These are phyloP conservation scores for Rachycentron canadum DNA, from an alignment of 2,797 vertebrate species.

Conservation along the genomic window DNA sequence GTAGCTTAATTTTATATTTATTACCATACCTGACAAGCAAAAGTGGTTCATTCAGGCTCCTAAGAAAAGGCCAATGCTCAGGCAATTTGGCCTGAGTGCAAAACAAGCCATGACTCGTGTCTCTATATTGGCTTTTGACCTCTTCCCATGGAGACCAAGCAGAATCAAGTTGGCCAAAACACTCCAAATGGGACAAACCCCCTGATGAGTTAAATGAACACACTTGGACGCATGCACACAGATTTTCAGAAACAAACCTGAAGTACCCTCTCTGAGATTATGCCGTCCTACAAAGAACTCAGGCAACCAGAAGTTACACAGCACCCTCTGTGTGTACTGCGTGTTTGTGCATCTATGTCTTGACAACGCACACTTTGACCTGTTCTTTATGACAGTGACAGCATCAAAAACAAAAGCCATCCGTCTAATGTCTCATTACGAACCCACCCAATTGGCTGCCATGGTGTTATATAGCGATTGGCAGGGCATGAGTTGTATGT, in stretches of 20 bases:
- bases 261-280: conserved; percentile 51
- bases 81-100: conserved; percentile 48
- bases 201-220: conserved; percentile 58
- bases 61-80: conserved; percentile 22
- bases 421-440: conserved; percentile 39
- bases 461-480: conserved; percentile 27
- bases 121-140: conserved; percentile 59
- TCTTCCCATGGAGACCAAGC: conserved; percentile 65
- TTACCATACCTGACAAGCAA: neutral
- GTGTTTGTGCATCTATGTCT: conserved; percentile 8
- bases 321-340: neutral
- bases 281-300: conserved; percentile 36
- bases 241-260: conserved; percentile 58
- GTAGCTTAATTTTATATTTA: neutral
- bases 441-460: conserved; percentile 33
- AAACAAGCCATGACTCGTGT: conserved; percentile 70
- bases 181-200: conserved; percentile 68
- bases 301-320: conserved; percentile 18
- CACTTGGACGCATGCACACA: conserved; percentile 40
- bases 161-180: conserved; percentile 65
- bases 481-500: conserved; percentile 46
- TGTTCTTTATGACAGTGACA: conserved; percentile 35
- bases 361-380: conserved; percentile 17
- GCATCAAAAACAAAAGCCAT: conserved; percentile 35
- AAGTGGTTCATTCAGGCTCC: conserved; percentile 20